phyloP scores from a whole-genome alignment of 2,113 vertebrate genomes.

The Eulemur macaco region DNA sequence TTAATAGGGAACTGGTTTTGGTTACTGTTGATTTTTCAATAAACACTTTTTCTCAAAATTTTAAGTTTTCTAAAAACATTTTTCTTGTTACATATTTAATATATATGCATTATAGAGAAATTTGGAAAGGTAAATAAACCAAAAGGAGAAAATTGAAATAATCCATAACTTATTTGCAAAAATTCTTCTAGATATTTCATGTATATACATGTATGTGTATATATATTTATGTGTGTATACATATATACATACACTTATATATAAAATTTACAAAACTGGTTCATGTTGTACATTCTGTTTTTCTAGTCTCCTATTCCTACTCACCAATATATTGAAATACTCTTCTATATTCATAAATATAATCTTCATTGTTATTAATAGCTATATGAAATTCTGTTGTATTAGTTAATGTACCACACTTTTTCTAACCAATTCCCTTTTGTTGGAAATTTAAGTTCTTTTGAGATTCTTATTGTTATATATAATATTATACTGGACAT shows the following conservation, averaged over 20 bases:
- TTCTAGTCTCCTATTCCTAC: neutral
- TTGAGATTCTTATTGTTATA: slow-evolving; percentile 1
- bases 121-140: neutral
- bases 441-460: neutral
- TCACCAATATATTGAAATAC: neutral
- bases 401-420: neutral
- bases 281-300: neutral
- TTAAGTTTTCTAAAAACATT: slow-evolving; percentile 52
- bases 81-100: neutral
- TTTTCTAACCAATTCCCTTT: neutral
- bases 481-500: neutral
- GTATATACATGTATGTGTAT: neutral
- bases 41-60: slow-evolving; percentile 2
- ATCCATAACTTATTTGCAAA: slow-evolving; percentile 28
- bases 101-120: neutral
- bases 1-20: neutral
- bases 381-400: neutral
- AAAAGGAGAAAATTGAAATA: slow-evolving; percentile 35
- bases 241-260: neutral
- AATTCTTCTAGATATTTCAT: neutral
- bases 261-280: neutral
- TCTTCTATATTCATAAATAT: neutral
- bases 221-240: neutral
- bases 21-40: neutral
- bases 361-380: neutral